Conservation (phyloP, 2,113 vertebrate species). For the Percina caprodes region DNA sequence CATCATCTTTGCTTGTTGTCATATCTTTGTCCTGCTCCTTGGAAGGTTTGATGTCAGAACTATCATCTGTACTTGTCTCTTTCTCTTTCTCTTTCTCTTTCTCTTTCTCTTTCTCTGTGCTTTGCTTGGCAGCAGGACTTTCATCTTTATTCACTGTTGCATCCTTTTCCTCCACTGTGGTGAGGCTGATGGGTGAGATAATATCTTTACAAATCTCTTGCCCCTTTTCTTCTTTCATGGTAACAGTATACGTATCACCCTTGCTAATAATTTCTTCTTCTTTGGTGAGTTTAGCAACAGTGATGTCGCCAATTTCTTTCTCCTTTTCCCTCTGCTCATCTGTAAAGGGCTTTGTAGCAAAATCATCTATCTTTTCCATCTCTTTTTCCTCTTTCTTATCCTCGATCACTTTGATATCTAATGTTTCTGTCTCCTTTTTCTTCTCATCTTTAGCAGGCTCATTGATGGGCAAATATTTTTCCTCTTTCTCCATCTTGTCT, state of each 20-base stretch:
- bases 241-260: conserved; percentile 16
- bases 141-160: conserved; percentile 38
- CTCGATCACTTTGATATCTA: conserved; percentile 17
- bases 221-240: conserved; percentile 26
- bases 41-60: conserved; percentile 6
- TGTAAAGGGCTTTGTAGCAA: conserved; percentile 38
- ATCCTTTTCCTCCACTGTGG: conserved; percentile 27
- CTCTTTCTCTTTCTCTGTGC: conserved; percentile 35
- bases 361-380: conserved; percentile 36
- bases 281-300: conserved; percentile 36
- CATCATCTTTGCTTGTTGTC: conserved; percentile 23
- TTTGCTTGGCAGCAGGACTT: conserved; percentile 1
- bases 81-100: conserved; percentile 43
- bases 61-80: conserved; percentile 37
- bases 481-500: conserved; percentile 40
- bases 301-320: conserved; percentile 42
- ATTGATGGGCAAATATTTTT: neutral
- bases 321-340: conserved; percentile 35
- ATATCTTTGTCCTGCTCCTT: conserved; percentile 30
- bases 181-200: conserved; percentile 10
- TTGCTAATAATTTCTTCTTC: conserved; percentile 50
- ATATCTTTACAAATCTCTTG: conserved; percentile 46
- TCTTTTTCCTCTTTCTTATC: conserved; percentile 72
- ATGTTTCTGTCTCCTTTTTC: conserved; percentile 28
- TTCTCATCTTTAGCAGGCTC: conserved; percentile 74